A percentile compares a stretch with the other conserved stretches of the same genome.
Conservation (phyloP, 64 coral and sea anemone genomes). For the Pachyseris speciosa region DNA sequence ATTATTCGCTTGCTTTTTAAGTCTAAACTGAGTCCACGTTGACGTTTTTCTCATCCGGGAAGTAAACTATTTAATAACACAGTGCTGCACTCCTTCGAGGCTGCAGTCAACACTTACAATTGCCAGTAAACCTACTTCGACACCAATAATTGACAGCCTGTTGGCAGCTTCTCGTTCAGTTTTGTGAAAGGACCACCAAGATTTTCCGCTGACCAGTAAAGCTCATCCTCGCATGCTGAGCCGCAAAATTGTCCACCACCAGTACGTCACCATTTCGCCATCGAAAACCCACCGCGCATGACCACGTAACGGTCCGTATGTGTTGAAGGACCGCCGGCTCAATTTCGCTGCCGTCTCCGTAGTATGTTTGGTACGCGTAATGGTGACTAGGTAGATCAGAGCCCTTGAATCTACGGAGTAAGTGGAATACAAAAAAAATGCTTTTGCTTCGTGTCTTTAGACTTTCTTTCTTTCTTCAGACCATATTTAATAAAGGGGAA, state of each 20-base stretch:
- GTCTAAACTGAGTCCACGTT: no score
- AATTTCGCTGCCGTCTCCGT: conserved; percentile 83
- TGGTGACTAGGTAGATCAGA: not conserved
- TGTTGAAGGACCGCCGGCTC: conserved; percentile 80
- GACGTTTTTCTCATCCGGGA: no score
- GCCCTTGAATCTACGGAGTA: not conserved
- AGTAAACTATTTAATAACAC: no score
- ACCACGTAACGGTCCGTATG: conserved; percentile 62
- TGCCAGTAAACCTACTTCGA: not conserved
- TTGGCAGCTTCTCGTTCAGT: not conserved
- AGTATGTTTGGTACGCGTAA: conserved; percentile 23
- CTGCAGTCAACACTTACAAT: not conserved
- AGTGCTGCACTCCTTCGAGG: not conserved
- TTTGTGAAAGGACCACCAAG: not conserved
- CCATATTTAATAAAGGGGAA: no score
- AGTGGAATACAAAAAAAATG: not conserved
- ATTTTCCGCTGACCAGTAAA: conserved; percentile 74
- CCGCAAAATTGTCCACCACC: conserved; percentile 70
- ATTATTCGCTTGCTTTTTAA: no score
- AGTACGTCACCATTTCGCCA: conserved; percentile 77
- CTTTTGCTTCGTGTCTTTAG: no score
- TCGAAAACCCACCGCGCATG: conserved; percentile 74
- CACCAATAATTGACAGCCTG: not conserved
- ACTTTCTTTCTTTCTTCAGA: no score
- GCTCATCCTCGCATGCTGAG: conserved; percentile 77